Percentiles rank a stretch among this genome's conserved stretches.
phyloP scores from a whole-genome alignment of 2,113 vertebrate species.

The Cettia cetti region DNA sequence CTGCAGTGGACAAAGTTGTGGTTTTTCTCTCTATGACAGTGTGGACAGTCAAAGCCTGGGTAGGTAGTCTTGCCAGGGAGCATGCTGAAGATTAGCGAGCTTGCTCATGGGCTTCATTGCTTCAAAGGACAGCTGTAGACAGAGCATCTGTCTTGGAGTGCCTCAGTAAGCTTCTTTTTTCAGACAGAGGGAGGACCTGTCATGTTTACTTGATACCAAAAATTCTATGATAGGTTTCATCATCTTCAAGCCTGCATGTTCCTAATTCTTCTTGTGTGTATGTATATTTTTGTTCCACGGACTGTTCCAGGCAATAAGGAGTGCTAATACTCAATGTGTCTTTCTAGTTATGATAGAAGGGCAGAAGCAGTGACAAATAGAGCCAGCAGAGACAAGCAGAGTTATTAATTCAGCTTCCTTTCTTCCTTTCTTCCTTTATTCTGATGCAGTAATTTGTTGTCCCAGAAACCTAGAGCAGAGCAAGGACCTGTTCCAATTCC shows the following conservation, averaged over 20 bases:
- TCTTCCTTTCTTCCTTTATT: background rate
- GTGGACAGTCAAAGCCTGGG: rapidly evolving
- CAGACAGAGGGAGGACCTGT: background rate
- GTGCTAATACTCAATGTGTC: background rate
- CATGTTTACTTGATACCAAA: background rate
- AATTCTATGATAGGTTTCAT: background rate
- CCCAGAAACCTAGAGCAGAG: background rate
- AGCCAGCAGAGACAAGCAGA: background rate
- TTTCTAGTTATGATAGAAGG: background rate
- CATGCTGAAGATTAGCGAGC: rapidly evolving
- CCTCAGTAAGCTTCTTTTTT: background rate
- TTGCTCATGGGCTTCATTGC: background rate
- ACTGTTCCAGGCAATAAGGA: background rate
- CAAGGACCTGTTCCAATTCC: background rate
- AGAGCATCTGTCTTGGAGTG: background rate
- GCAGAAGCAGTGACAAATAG: background rate
- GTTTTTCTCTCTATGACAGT: background rate
- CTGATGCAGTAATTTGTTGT: background rate
- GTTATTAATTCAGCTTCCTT: background rate
- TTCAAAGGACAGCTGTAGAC: background rate
- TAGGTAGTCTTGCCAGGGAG: background rate
- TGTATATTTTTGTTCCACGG: background rate
- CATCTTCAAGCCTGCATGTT: background rate
- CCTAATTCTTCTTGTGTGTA: background rate
- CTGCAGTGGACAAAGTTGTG: background rate